Conservation (phyloP, 2,888 invertebrate species). For the Chrysopilus asiliformis region DNA sequence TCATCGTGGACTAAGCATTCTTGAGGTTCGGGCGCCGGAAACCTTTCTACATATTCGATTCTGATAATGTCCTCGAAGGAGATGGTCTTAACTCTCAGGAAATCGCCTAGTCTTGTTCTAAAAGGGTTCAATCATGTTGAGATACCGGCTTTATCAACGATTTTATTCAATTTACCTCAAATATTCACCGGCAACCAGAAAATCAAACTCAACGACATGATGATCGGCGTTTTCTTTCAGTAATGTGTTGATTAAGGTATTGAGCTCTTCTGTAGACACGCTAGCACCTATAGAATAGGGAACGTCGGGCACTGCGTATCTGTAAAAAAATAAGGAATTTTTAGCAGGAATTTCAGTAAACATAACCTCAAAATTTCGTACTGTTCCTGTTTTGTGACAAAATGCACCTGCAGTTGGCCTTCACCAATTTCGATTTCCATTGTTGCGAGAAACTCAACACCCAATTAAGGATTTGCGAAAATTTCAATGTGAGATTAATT, state of each 20-base stretch:
- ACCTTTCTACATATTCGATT: slow-evolving; percentile 82
- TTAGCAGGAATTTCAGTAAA: neutral
- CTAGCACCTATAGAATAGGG: slow-evolving; percentile 70
- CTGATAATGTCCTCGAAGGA: slow-evolving; percentile 76
- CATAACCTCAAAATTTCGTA: slow-evolving; percentile 37
- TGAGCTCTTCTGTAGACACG: slow-evolving; percentile 55
- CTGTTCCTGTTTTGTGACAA: slow-evolving; percentile 70
- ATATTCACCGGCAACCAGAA: slow-evolving; percentile 73
- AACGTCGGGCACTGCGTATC: slow-evolving; percentile 76
- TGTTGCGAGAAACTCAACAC: too few species aligned
- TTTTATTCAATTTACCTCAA: too few species aligned
- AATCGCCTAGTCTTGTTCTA: slow-evolving; percentile 45
- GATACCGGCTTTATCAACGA: too few species aligned
- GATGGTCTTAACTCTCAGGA: slow-evolving; percentile 58
- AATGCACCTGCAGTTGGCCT: slow-evolving; percentile 61
- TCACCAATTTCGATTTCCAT: slow-evolving; percentile 35
- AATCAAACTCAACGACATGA: slow-evolving; percentile 61
- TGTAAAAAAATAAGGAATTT: slow-evolving; percentile 26
- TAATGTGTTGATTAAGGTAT: slow-evolving; percentile 65
- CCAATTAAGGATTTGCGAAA: too few species aligned
- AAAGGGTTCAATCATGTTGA: slow-evolving; percentile 2
- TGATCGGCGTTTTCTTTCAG: slow-evolving; percentile 44
- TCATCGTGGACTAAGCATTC: slow-evolving; percentile 91
- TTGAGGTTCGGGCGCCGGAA: slow-evolving; percentile 83
- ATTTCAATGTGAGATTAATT: slow-evolving; percentile 7